A percentile compares a stretch with the other conserved stretches of the same genome.
phyloP scores from a whole-genome alignment of 2,888 invertebrate genomes.

The Rhabditophanes sp. region DNA sequence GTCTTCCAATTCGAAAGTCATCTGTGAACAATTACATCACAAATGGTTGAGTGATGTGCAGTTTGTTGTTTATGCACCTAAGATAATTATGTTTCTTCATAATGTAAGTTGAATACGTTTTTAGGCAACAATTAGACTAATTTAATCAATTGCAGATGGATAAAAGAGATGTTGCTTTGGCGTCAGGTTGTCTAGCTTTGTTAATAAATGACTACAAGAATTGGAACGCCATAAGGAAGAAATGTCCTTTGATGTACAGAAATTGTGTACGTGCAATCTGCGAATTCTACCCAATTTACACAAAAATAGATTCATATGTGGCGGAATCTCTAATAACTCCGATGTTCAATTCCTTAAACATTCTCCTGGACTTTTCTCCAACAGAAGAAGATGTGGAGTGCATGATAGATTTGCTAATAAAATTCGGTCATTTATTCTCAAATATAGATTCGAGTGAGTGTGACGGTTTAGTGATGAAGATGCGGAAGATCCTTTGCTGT shows the following conservation, averaged over 20 bases:
- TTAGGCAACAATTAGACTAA: constrained; percentile 1
- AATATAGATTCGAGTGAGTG: constrained; percentile 13
- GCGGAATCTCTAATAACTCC: constrained; percentile 15
- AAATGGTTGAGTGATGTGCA: constrained; percentile 18
- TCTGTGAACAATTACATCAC: constrained; percentile 19
- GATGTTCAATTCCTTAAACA: constrained; percentile 17
- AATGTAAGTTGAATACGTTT: constrained; percentile 7
- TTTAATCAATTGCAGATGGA: constrained; percentile 6
- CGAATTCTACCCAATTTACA: constrained; percentile 18
- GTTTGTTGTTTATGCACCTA: constrained; percentile 15
- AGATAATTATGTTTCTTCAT: constrained; percentile 17
- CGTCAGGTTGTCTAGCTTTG: constrained; percentile 7
- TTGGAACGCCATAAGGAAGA: constrained; percentile 10
- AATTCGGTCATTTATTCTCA: constrained; percentile 12
- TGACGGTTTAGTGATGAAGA: constrained; percentile 16
- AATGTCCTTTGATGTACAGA: constrained; percentile 15
- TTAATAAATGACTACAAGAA: constrained; percentile 5
- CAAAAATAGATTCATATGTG: constrained; percentile 16
- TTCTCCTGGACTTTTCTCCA: constrained; percentile 11
- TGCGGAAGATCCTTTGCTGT: constrained; percentile 8
- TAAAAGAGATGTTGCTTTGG: constrained; percentile 8
- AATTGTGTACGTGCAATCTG: constrained; percentile 18
- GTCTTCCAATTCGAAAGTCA: constrained; percentile 10
- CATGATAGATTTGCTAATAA: constrained; percentile 15
- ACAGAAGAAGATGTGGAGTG: constrained; percentile 21